Percentiles rank a stretch among this genome's conserved stretches.
Evolutionary conservation across 2,113 vertebrate species (phyloP).

Genomic region (Apaloderma vittatum): DNA sequence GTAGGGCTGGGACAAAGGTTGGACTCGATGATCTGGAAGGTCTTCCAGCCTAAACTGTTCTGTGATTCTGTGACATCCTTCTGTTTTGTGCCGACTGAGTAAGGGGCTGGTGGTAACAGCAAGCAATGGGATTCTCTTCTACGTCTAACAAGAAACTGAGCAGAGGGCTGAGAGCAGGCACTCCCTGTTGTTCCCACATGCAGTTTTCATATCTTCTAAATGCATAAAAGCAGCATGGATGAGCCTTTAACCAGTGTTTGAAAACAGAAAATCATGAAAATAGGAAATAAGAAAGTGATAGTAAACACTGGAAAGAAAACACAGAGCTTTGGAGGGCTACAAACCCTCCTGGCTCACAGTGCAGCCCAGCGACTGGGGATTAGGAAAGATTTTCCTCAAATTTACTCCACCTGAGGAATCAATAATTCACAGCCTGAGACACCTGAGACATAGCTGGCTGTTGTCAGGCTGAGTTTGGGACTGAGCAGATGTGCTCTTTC

Average conservation of each 20-base stretch:
- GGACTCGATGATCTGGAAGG: no score
- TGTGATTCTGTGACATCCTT: no score
- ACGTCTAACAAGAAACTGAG: not conserved
- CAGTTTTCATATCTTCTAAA: not conserved
- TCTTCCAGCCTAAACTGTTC: no score
- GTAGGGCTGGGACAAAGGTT: no score
- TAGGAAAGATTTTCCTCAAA: not conserved
- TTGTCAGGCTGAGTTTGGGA: not conserved
- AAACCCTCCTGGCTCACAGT: not conserved
- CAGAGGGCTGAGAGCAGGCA: not conserved
- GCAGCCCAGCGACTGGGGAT: accelerated
- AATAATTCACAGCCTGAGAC: not conserved
- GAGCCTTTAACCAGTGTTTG: not conserved
- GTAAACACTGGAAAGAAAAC: not conserved
- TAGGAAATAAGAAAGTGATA: not conserved
- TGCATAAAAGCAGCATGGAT: accelerated
- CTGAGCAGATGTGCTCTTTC: not conserved
- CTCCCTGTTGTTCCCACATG: not conserved
- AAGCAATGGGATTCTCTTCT: not conserved
- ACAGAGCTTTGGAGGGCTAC: not conserved
- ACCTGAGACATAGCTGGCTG: not conserved
- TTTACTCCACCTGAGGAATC: not conserved
- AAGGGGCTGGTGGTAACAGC: not conserved
- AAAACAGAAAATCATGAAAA: not conserved
- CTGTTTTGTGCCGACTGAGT: not conserved